Conservation (phyloP, 2,888 invertebrate genomes). For the Orthonychiurus folsomi region DNA sequence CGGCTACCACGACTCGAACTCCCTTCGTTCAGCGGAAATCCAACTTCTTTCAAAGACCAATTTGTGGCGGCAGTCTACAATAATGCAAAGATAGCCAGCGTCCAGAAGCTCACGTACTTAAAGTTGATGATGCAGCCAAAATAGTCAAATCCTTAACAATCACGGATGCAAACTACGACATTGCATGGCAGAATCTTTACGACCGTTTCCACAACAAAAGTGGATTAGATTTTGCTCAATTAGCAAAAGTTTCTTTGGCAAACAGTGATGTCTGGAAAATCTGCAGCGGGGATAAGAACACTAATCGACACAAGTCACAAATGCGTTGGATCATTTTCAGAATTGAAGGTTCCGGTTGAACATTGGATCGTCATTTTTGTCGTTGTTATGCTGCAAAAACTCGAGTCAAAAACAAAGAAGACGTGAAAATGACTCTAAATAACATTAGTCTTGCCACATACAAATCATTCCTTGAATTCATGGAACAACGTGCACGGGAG, state of each 20-base stretch:
- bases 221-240: slow-evolving; percentile 13
- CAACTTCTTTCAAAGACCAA: slow-evolving; percentile 17
- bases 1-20: slow-evolving; percentile 19
- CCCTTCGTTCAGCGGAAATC: slow-evolving; percentile 17
- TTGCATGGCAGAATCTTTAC: slow-evolving; percentile 15
- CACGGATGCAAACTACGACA: slow-evolving; percentile 16
- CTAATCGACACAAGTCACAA: neutral
- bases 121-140: slow-evolving; percentile 16
- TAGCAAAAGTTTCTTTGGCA: neutral
- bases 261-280: neutral
- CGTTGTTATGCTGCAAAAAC: neutral
- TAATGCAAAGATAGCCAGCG: slow-evolving; percentile 3
- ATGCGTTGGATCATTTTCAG: neutral
- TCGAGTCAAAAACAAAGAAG: neutral
- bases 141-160: slow-evolving; percentile 16
- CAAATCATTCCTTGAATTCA: neutral
- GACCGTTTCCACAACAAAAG: slow-evolving; percentile 19
- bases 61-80: slow-evolving; percentile 10
- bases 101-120: slow-evolving; percentile 20
- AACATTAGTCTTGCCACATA: neutral
- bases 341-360: neutral
- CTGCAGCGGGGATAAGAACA: neutral
- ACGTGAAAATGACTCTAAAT: neutral
- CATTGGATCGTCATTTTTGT: neutral
- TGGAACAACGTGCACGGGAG: neutral